Evolutionary conservation across 2,888 invertebrate genomes (phyloP).

Genomic region (Steinernema scapterisci): DNA sequence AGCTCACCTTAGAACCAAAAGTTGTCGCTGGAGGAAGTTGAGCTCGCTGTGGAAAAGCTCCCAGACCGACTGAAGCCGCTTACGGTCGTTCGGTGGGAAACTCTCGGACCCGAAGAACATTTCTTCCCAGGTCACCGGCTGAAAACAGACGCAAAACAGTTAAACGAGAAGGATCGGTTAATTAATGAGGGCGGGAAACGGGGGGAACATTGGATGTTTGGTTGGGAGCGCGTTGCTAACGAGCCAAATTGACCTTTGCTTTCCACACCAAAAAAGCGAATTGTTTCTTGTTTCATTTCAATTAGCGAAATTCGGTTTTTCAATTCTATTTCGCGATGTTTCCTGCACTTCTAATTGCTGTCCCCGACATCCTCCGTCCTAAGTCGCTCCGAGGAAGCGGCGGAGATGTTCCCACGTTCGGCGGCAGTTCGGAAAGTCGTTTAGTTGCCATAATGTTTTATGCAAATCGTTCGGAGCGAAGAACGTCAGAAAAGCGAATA

Average conservation of each 20-base stretch:
- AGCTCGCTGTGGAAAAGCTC: constrained; percentile 75
- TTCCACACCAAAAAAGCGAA: too few species aligned
- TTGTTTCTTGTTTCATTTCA: too few species aligned
- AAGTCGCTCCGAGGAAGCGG: background rate
- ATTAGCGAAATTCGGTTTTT: too few species aligned
- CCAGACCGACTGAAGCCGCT: constrained; percentile 73
- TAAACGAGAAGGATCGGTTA: constrained; percentile 17
- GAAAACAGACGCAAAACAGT: constrained; percentile 29
- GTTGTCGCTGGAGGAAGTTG: constrained; percentile 74
- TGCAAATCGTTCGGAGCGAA: background rate
- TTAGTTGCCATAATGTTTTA: too few species aligned
- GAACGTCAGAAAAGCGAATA: background rate
- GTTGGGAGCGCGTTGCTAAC: too few species aligned
- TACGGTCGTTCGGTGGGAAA: constrained; percentile 48
- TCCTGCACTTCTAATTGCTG: too few species aligned
- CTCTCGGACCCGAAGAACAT: constrained; percentile 53
- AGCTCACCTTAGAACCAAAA: constrained; percentile 73
- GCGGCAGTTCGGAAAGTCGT: too few species aligned
- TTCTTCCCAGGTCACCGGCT: constrained; percentile 61
- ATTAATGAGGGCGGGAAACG: background rate
- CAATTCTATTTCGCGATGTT: too few species aligned
- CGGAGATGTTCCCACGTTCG: too few species aligned
- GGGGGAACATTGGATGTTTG: too few species aligned
- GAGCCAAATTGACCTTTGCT: too few species aligned
- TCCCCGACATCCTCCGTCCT: background rate